Evolutionary conservation across 2,797 vertebrate genomes (phyloP), one percentile per base, ranked within the genome.

Genomic region (Tinamus major): DNA sequence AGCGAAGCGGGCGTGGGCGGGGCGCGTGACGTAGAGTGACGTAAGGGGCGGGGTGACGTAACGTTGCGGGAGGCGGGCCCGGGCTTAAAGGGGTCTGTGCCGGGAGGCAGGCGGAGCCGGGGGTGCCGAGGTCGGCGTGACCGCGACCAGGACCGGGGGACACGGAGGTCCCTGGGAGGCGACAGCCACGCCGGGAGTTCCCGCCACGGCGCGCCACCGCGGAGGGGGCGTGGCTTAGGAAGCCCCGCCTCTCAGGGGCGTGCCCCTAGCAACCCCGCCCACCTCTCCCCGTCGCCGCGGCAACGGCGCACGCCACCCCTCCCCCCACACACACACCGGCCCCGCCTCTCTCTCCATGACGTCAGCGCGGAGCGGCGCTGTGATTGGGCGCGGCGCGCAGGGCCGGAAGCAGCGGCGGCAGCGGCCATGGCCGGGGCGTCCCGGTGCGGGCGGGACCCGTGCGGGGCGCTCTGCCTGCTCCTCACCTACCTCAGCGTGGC

Each of bases 401-500:
- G 24, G 14, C 8, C 29, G 69, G 31, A 16, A 53, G 29, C 4
- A 27, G 23, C n/a, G n/a, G n/a, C n/a, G n/a, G n/a, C n/a, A n/a
- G 39, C 39, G 39, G 39, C 39, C 39, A 39, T 39, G 42, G 29
- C 5, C 6, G 21, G 33, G 27, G 41, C 29, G n/a, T 75, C 7
- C 8, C 75, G 56, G 9, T 42, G 90, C 31, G 14, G 67, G 20
- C 64, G 70, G 39, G 98, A 98, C 41, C 98, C 96, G 39, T 98
- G 98, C 94, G 98, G 98, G 15, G 95, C 98, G 20, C 94, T 98
- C 21, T 98, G 98, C 59, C 85, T 98, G 15, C 87, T 98, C 83
- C 92, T 98, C 74, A 98, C 98, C 13, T 98, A 98, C 87, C 97
- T 98, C 64, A 98, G 98, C 92, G 98, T 98, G 8, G 98, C 98